Evolutionary conservation across 2,797 vertebrate species (phyloP).

Genomic region (Brotogeris chrysoptera): DNA sequence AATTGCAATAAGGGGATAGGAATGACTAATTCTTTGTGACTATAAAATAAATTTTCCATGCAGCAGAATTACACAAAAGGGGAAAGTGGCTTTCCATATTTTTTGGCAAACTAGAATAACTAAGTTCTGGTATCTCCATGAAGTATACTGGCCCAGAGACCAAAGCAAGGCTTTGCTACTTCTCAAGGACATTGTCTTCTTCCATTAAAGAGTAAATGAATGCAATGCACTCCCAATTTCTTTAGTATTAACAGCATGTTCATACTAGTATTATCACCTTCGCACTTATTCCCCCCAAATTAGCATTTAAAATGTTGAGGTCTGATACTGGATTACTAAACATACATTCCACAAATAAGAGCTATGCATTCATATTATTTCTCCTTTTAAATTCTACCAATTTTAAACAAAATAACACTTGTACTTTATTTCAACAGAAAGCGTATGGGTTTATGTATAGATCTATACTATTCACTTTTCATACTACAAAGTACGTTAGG

Average conservation of each 20-base stretch:
- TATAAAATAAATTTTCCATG: background rate
- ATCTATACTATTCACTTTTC: background rate
- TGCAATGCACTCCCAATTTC: background rate
- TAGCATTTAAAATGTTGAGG: background rate
- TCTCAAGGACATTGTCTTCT: background rate
- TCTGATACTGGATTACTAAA: background rate
- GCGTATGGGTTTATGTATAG: background rate
- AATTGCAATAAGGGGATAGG: background rate
- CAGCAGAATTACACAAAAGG: background rate
- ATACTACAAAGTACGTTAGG: background rate
- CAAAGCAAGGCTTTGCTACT: background rate
- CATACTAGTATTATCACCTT: background rate
- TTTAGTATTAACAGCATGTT: background rate
- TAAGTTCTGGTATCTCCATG: background rate
- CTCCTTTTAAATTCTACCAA: background rate
- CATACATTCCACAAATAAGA: background rate
- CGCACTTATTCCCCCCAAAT: background rate
- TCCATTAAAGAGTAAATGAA: background rate
- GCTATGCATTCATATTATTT: background rate
- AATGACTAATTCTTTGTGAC: background rate
- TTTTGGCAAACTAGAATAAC: background rate
- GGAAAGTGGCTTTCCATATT: background rate
- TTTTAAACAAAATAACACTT: background rate
- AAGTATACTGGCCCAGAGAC: background rate
- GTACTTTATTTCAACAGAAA: background rate